Percentiles rank a stretch among this genome's conserved stretches.
Evolutionary conservation across 2,797 vertebrate species (phyloP).

Genomic region (Cryptoblepharus egeriae): DNA sequence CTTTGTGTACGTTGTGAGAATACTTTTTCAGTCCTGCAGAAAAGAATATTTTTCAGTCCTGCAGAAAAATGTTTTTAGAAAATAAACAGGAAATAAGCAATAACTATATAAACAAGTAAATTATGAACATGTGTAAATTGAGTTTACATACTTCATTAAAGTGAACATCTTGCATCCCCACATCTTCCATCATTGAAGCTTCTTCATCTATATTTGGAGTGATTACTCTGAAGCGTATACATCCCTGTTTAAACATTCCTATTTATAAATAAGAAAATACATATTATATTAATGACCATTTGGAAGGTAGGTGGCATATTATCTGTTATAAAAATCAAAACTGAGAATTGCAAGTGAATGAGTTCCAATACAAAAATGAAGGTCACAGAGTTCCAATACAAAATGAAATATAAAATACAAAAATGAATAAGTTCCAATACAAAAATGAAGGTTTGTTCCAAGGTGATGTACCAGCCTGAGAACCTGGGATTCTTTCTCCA

Average conservation of each 20-base stretch:
- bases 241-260: constrained; percentile 97
- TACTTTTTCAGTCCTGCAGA: too few species aligned
- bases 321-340: background rate
- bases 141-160: constrained; percentile 89
- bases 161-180: constrained; percentile 99
- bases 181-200: constrained; percentile 98
- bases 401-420: too few species aligned
- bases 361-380: background rate
- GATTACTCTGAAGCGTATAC: constrained; percentile 91
- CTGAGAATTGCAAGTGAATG: background rate
- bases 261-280: constrained; percentile 35
- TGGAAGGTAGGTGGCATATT: background rate
- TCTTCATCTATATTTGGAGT: constrained; percentile 98
- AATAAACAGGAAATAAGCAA: background rate
- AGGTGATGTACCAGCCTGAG: too few species aligned
- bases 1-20: too few species aligned
- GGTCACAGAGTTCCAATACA: too few species aligned
- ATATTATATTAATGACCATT: background rate
- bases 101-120: background rate
- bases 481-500: too few species aligned
- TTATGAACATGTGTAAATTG: background rate
- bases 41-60: too few species aligned
- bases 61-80: background rate
- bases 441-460: too few species aligned
- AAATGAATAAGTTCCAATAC: too few species aligned